These are phyloP conservation scores for Strongylocentrotus purpuratus DNA, from an alignment of 35 echinoderm and acorn worm species.

Conservation along the genomic window DNA sequence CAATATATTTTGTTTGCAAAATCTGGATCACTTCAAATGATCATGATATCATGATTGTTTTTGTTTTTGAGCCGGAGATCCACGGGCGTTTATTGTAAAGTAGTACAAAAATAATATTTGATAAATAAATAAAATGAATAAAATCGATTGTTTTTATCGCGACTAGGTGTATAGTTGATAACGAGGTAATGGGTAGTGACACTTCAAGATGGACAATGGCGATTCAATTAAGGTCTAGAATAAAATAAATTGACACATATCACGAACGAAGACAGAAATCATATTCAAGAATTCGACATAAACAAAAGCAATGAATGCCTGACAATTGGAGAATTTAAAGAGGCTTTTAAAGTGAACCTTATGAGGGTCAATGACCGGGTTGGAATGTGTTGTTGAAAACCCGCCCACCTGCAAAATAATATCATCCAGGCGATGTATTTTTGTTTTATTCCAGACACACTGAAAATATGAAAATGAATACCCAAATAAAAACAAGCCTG, in stretches of 20 bases:
- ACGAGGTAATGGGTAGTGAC: neutral
- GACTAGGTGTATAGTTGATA: neutral
- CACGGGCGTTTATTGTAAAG: neutral
- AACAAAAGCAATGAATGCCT: neutral
- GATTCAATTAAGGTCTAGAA: neutral
- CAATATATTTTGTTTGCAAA: too few relatives aligned
- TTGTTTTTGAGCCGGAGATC: too few relatives aligned
- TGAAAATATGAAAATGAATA: constrained; percentile 7
- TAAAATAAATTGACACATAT: neutral
- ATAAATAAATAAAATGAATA: neutral
- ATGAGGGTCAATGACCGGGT: neutral
- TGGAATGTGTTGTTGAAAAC: constrained; percentile 8
- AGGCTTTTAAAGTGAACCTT: neutral
- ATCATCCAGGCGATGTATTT: neutral
- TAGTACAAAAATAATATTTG: neutral
- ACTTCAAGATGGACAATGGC: neutral
- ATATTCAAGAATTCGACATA: neutral
- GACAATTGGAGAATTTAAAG: neutral
- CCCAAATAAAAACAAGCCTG: constrained; percentile 11
- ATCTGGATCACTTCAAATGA: too few relatives aligned
- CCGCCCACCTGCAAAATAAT: constrained; percentile 14
- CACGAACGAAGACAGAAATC: neutral
- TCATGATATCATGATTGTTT: too few relatives aligned
- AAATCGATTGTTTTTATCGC: neutral
- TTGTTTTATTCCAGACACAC: constrained; percentile 27